phyloP scores from a whole-genome alignment of 2,797 vertebrate genomes.

The Silurus aristotelis region DNA sequence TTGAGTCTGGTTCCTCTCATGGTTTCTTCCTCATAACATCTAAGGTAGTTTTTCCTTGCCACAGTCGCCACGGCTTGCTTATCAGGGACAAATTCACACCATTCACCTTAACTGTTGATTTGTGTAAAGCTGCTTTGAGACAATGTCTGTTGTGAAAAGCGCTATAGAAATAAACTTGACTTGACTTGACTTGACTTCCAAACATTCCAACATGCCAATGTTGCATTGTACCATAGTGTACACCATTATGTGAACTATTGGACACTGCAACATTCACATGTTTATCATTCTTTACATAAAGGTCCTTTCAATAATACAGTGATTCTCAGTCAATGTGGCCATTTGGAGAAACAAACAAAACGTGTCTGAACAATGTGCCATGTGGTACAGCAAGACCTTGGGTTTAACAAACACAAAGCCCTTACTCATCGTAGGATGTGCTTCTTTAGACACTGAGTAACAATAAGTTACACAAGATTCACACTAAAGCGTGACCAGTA shows the following conservation, averaged over 20 bases:
- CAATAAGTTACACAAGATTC: constrained; percentile 39
- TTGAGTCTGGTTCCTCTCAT: no score
- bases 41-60: no score
- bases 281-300: constrained; percentile 7
- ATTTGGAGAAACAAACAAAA: not conserved
- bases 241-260: constrained; percentile 5
- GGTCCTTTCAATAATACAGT: not conserved
- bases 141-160: no score
- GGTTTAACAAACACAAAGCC: constrained; percentile 6
- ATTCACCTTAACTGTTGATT: no score
- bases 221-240: not conserved
- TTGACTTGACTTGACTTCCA: no score
- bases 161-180: no score
- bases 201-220: not conserved
- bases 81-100: no score
- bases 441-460: constrained; percentile 28
- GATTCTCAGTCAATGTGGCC: constrained; percentile 2
- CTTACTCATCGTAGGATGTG: constrained; percentile 43
- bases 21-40: no score
- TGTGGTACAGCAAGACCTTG: constrained; percentile 23
- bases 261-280: not conserved
- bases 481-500: constrained; percentile 37
- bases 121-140: no score
- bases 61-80: no score
- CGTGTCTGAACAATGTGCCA: constrained; percentile 9